These are phyloP conservation scores for Idaea biselata DNA, from an alignment of 2,888 invertebrate genomes.

Conservation along the genomic window DNA sequence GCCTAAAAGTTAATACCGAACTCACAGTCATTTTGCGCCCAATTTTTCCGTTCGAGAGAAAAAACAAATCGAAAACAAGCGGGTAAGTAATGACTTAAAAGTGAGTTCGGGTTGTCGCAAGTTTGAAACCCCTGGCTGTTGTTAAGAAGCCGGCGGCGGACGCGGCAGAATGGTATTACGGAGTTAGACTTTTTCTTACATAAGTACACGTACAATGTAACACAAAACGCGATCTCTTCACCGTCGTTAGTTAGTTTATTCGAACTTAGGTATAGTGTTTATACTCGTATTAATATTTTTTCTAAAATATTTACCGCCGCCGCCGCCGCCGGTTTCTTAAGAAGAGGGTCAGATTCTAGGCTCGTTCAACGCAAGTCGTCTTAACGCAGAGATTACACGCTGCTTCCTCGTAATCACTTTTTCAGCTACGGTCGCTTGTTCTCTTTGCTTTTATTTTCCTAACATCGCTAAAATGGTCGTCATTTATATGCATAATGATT, in stretches of 20 bases:
- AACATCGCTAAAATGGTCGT: constrained; percentile 18
- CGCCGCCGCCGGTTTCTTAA: too few species aligned
- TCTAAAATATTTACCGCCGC: too few species aligned
- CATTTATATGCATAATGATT: constrained; percentile 20
- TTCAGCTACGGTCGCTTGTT: constrained; percentile 29
- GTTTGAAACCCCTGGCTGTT: constrained; percentile 42
- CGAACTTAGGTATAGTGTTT: too few species aligned
- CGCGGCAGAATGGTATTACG: too few species aligned
- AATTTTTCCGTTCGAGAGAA: constrained; percentile 65
- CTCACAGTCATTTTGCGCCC: constrained; percentile 62
- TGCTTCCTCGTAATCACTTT: constrained; percentile 43
- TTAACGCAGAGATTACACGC: constrained; percentile 43
- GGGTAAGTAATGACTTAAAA: constrained; percentile 74
- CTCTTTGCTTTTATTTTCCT: constrained; percentile 22
- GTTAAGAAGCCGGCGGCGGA: constrained; percentile 18
- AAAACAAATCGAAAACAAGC: constrained; percentile 77
- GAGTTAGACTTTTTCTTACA: too few species aligned
- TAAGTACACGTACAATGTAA: too few species aligned
- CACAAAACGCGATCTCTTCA: too few species aligned
- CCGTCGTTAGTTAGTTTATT: too few species aligned
- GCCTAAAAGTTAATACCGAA: constrained; percentile 63
- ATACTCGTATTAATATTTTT: too few species aligned
- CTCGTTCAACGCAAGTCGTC: constrained; percentile 35
- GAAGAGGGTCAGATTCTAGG: constrained; percentile 31
- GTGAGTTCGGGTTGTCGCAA: constrained; percentile 53